Evolutionary conservation across 1,140 invertebrate species (phyloP).

Genomic region (Lepidotrigona ventralis): DNA sequence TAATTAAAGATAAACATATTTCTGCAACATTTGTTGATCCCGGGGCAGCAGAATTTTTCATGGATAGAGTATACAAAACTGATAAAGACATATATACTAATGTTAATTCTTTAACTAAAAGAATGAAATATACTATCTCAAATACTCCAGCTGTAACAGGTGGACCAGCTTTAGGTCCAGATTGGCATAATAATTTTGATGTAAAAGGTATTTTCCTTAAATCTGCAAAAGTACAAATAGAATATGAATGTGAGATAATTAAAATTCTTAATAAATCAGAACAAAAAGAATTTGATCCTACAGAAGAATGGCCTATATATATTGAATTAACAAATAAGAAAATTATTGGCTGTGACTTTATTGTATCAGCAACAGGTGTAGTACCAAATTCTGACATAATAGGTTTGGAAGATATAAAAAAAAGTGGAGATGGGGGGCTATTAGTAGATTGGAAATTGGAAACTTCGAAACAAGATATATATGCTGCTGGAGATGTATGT

Average conservation of each 20-base stretch:
- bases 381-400: constrained; percentile 84
- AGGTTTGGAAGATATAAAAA: constrained; percentile 81
- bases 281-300: constrained; percentile 36
- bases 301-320: constrained; percentile 85
- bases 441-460: constrained; percentile 92
- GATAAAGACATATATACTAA: constrained; percentile 55
- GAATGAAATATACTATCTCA: constrained; percentile 85
- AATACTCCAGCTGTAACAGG: constrained; percentile 75
- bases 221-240: constrained; percentile 78
- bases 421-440: constrained; percentile 88
- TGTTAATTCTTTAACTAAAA: constrained; percentile 79
- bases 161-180: constrained; percentile 95
- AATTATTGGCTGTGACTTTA: constrained; percentile 91
- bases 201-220: constrained; percentile 81
- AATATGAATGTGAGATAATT: constrained; percentile 88
- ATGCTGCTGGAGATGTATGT: constrained; percentile 97
- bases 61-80: constrained; percentile 77
- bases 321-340: constrained; percentile 89
- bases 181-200: constrained; percentile 91
- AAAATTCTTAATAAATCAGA: constrained; percentile 74
- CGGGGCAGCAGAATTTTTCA: constrained; percentile 97
- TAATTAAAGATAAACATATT: constrained; percentile 95
- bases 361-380: constrained; percentile 98
- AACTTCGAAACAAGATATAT: constrained; percentile 90
- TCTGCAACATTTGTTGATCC: constrained; percentile 96